These are phyloP conservation scores for Caracal caracal DNA, from an alignment of 2,113 vertebrate genomes.

Conservation along the genomic window DNA sequence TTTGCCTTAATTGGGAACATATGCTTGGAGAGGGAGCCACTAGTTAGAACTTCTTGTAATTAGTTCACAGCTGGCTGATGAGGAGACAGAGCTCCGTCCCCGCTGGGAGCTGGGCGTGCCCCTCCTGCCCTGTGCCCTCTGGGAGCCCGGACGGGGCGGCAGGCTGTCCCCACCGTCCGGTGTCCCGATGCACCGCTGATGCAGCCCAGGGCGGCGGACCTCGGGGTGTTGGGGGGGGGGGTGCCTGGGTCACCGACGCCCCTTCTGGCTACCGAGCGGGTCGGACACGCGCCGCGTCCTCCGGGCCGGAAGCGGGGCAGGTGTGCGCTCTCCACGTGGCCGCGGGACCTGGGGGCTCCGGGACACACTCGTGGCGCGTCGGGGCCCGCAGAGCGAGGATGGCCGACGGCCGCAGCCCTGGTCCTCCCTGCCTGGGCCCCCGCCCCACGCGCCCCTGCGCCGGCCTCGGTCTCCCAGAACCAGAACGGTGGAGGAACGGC, in stretches of 20 bases:
- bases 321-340: neutral
- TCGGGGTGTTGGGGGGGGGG: too few species aligned
- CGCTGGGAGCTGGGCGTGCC: conserved; percentile 38
- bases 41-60: conserved; percentile 83
- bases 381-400: neutral
- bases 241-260: rapidly evolving
- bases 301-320: too few species aligned
- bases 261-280: too few species aligned
- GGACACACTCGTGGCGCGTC: neutral
- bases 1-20: conserved; percentile 87
- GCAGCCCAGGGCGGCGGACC: neutral
- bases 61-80: conserved; percentile 86
- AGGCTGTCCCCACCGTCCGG: neutral
- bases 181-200: rapidly evolving
- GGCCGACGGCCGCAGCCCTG: neutral
- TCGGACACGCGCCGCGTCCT: neutral
- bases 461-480: neutral
- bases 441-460: rapidly evolving
- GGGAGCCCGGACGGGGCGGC: rapidly evolving
- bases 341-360: rapidly evolving
- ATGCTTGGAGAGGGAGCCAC: conserved; percentile 83
- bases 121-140: neutral
- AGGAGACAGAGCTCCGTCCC: conserved; percentile 68
- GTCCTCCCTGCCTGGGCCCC: neutral
- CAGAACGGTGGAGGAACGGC: rapidly evolving